phyloP scores from a whole-genome alignment of 2,113 vertebrate species.

The Ciconia boyciana region DNA sequence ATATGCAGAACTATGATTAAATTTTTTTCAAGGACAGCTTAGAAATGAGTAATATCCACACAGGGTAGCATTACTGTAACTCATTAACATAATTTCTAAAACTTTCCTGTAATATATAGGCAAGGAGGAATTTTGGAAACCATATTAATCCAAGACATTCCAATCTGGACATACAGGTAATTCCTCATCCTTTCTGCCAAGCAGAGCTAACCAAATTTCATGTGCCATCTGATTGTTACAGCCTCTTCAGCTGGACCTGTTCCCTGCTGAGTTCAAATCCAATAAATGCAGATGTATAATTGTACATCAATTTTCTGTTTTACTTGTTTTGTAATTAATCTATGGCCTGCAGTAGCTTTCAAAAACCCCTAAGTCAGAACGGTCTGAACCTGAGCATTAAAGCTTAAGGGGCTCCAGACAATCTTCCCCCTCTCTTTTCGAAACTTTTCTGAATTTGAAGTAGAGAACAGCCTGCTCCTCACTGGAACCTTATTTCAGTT shows the following conservation, averaged over 20 bases:
- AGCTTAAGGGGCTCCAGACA: background rate
- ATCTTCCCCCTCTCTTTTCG: background rate
- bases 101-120: background rate
- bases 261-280: background rate
- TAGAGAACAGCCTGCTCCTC: background rate
- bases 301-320: slow-evolving; percentile 8
- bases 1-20: background rate
- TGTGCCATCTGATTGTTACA: slow-evolving; percentile 29
- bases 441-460: background rate
- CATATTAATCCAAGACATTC: background rate
- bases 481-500: background rate
- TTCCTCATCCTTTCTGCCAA: background rate
- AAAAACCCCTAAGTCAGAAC: background rate
- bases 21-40: background rate
- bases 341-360: background rate
- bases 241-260: slow-evolving; percentile 15
- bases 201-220: background rate
- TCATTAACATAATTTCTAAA: background rate
- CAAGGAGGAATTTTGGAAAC: background rate
- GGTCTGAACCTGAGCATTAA: background rate
- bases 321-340: background rate
- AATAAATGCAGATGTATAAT: slow-evolving; percentile 40
- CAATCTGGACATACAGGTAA: background rate
- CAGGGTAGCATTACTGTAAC: background rate
- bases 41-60: background rate